Conservation (phyloP, 2,888 invertebrate genomes). For the Rapana venosa region DNA sequence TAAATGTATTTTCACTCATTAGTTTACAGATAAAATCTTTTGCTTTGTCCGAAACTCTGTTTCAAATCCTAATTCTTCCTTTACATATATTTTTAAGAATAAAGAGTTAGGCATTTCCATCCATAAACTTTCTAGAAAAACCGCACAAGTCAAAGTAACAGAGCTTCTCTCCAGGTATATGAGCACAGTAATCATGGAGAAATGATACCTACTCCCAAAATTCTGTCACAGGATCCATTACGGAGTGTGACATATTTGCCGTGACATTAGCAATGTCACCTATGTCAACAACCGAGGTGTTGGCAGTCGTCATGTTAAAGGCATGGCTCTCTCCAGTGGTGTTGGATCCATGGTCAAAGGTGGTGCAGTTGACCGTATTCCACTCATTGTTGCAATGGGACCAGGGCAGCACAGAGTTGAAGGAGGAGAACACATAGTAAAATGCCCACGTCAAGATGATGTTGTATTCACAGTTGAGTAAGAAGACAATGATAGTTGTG, state of each 20-base stretch:
- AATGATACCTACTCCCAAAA: conserved; percentile 80
- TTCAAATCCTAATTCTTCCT: too few relatives aligned
- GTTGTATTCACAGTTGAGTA: conserved; percentile 80
- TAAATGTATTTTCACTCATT: too few relatives aligned
- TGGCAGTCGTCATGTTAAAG: conserved; percentile 37
- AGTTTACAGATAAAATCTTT: too few relatives aligned
- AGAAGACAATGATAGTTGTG: conserved; percentile 78
- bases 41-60: too few relatives aligned
- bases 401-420: conserved; percentile 86
- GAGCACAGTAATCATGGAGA: conserved; percentile 16
- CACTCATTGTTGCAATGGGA: conserved; percentile 88
- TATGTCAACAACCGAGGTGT: not conserved
- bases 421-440: conserved; percentile 87
- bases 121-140: not conserved
- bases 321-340: conserved; percentile 50
- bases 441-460: conserved; percentile 90
- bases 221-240: conserved; percentile 80
- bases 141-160: conserved; percentile 20
- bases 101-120: too few relatives aligned
- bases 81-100: too few relatives aligned
- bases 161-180: conserved; percentile 18
- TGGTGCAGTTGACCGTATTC: conserved; percentile 83
- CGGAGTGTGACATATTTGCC: conserved; percentile 26
- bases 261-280: conserved; percentile 39
- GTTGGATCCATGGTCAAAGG: conserved; percentile 37